A percentile compares a stretch with the other conserved stretches of the same genome.
Conservation (phyloP, 1,140 invertebrate species). For the Lordiphosa mommai region DNA sequence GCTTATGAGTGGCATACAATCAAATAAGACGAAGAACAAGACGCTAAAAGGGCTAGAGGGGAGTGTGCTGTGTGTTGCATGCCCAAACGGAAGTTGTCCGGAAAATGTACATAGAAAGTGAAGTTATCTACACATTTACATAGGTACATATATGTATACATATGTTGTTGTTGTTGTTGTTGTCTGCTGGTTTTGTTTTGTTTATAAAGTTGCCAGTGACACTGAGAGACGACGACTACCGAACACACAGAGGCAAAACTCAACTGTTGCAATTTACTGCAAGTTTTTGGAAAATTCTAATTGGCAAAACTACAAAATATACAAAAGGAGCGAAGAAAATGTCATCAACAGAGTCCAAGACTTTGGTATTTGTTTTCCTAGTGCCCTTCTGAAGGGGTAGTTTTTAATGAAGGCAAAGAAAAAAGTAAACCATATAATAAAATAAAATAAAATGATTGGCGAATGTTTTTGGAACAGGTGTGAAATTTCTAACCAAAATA, state of each 20-base stretch:
- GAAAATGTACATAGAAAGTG: slow-evolving; percentile 50
- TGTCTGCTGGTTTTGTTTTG: slow-evolving; percentile 6
- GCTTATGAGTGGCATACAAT: slow-evolving; percentile 50
- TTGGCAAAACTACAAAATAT: slow-evolving; percentile 38
- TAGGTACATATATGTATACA: slow-evolving; percentile 13
- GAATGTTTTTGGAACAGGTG: slow-evolving; percentile 2
- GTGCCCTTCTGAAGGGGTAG: background rate
- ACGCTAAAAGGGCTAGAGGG: background rate
- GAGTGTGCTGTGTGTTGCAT: slow-evolving; percentile 19
- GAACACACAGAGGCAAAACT: slow-evolving; percentile 1
- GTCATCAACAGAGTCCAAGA: slow-evolving; percentile 37
- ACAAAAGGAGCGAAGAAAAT: slow-evolving; percentile 28
- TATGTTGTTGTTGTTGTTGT: background rate
- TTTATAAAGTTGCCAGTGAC: slow-evolving; percentile 33
- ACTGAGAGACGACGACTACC: slow-evolving; percentile 20
- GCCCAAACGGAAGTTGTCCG: slow-evolving; percentile 51
- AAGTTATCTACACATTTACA: slow-evolving; percentile 39
- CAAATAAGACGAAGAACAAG: slow-evolving; percentile 51
- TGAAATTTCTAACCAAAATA: slow-evolving; percentile 4
- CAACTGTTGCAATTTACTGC: slow-evolving; percentile 47
- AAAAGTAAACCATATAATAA: background rate
- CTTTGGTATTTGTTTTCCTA: slow-evolving; percentile 15
- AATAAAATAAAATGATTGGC: background rate
- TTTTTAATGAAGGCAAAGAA: slow-evolving; percentile 3
- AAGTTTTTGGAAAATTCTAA: slow-evolving; percentile 54